phyloP scores from a whole-genome alignment of 2,888 invertebrate species.

The Pandemis heparana region DNA sequence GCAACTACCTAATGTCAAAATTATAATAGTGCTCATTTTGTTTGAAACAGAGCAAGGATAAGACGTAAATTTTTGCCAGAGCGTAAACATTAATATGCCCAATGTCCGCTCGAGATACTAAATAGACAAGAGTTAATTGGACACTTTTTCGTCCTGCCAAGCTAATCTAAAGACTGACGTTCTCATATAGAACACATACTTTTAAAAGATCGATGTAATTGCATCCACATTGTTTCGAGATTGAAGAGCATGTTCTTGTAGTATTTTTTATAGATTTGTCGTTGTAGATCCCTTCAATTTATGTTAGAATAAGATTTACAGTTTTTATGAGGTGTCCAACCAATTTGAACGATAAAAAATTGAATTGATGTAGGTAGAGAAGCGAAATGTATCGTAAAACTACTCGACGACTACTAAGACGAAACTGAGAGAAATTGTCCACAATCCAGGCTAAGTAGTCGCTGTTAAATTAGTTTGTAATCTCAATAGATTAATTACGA shows the following conservation, averaged over 20 bases:
- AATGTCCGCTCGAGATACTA: neutral
- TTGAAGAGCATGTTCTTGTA: slow-evolving; percentile 22
- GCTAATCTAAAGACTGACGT: slow-evolving; percentile 38
- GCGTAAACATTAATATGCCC: neutral
- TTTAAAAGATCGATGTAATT: slow-evolving; percentile 31
- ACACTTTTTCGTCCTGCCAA: slow-evolving; percentile 10
- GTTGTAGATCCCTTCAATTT: slow-evolving; percentile 33
- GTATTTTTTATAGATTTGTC: slow-evolving; percentile 41
- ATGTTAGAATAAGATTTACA: slow-evolving; percentile 35
- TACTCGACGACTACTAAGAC: neutral
- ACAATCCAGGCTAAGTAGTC: too few species aligned
- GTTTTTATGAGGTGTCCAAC: slow-evolving; percentile 23
- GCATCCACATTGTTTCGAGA: slow-evolving; percentile 37
- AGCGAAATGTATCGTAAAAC: too few species aligned
- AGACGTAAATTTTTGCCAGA: neutral
- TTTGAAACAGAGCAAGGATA: neutral
- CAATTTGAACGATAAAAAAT: slow-evolving; percentile 1
- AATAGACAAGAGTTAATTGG: neutral
- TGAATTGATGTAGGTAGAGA: neutral
- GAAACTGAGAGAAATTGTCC: too few species aligned
- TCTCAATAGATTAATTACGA: too few species aligned
- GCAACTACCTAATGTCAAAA: neutral
- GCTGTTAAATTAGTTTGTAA: too few species aligned
- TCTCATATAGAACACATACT: slow-evolving; percentile 6
- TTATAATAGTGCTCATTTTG: neutral